phyloP scores from a whole-genome alignment of 2,888 invertebrate species.

The Linnaemya vulpina region DNA sequence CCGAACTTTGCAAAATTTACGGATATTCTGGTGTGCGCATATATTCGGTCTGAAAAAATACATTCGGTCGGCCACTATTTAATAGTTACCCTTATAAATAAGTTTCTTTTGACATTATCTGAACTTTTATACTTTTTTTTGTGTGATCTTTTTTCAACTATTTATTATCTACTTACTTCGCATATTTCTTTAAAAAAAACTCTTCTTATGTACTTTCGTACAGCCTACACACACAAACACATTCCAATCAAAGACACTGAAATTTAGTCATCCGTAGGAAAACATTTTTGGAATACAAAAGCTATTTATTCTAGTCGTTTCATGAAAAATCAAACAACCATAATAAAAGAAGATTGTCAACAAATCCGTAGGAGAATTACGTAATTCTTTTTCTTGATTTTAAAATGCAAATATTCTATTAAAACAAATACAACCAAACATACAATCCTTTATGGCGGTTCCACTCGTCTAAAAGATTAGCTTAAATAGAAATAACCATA shows the following conservation, averaged over 20 bases:
- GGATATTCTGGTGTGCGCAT: no score
- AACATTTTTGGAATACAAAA: background rate
- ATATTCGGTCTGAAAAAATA: no score
- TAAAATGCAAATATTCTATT: slow-evolving; percentile 38
- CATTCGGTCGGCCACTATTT: no score
- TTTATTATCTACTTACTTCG: background rate
- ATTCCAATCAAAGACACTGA: slow-evolving; percentile 30
- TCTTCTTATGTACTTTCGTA: slow-evolving; percentile 35
- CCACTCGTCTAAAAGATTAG: slow-evolving; percentile 20
- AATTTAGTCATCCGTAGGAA: slow-evolving; percentile 49
- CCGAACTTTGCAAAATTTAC: no score
- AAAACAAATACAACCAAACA: background rate
- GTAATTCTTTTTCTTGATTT: slow-evolving; percentile 27
- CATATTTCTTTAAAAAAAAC: slow-evolving; percentile 7
- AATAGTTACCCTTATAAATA: no score
- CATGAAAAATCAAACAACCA: slow-evolving; percentile 11
- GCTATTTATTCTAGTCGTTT: slow-evolving; percentile 4
- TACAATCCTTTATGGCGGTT: slow-evolving; percentile 10
- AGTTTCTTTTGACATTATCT: background rate
- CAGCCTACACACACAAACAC: slow-evolving; percentile 12
- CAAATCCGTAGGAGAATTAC: slow-evolving; percentile 12
- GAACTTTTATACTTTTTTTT: background rate
- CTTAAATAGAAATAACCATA: slow-evolving; percentile 50
- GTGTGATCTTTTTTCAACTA: background rate
- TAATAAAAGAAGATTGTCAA: slow-evolving; percentile 41